Evolutionary conservation across 1,140 invertebrate species (phyloP), one percentile per base, ranked within the genome.

Genomic region (Dufourea novaeangliae): DNA sequence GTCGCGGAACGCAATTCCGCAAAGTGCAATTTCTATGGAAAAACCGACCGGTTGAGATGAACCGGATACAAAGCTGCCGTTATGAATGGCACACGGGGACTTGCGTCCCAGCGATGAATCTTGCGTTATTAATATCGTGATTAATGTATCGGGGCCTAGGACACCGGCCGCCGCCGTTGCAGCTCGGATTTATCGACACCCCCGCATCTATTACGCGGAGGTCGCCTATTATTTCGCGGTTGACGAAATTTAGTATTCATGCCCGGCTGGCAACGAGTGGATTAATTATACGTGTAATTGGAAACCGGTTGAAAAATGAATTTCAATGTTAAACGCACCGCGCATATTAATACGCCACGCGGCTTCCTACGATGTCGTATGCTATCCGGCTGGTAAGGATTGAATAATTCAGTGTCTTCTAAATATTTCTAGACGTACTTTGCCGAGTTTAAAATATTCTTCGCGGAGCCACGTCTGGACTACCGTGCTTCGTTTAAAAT

Each of bases 1-100:
- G 46, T 59, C 70, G n/a, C n/a, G n/a, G 80, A 79, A 70, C 69
- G 70, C 67, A 83, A 84, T 84, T 84, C 80, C 76, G 44, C 77
- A 57, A 64, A 75, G 77, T 57, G 71, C 71, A 71, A 73, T 84
- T 80, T 70, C 82, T 78, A 77, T 62, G 71, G 82, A 82, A 77
- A 80, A 83, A 83, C 50, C 46, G 39, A 39, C 44, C 61, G 29
- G 39, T 39, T 54, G 54, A 39, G 50, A 83, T 74, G 62, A 41
- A 54, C 66, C 64, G 34, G 80, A 82, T 56, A 78, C 52, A 70
- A 67, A 37, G 39, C 62, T 25, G 29, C 34, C 69, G 20, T 78
- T 69, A 56, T 62, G 62, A 84, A 78, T 46, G 78, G 50, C 52
- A 22, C 50, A 10, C 12, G 22, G 52, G 34, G 17, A 32, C 8